Base-by-base conservation (phyloP, 2,888 invertebrate genomes). In the Hipparchia semele region DNA sequence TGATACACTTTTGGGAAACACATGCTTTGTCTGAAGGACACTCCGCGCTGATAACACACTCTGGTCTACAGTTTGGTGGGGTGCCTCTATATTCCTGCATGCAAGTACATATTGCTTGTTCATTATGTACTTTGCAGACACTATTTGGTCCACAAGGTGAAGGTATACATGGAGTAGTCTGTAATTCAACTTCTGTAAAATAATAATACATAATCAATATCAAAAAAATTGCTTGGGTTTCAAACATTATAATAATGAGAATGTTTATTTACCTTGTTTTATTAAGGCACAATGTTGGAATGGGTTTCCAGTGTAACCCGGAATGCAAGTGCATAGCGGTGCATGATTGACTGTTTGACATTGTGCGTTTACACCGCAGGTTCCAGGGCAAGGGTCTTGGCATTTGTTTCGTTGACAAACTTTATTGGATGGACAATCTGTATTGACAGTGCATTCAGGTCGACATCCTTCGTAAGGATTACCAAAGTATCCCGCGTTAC, bases 141-240 rank as follows among this genome's bases (percentile, higher is more conserved):
- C 97, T 97, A 83, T 97, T 97, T 6, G 97, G 96, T 56, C 98
- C 98, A 84, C 98, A 98, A 0, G 97, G 97, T 2, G 96, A 96
- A 68, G 97, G 97, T 76, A 94, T 88, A 83, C 98, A 98, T 2
- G 97, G 97, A 81, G 96, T 83, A 72, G 81, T 76, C 78, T 84
- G 86, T 73, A 77, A 76, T 77, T 87, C 87, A 71, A 83, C 78
- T 76, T 86, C 94, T 94, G 84, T 80, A 89, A 81, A 86, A 75
- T 65, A 77, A 70, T 66, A 72, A 76, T 64, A 68, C 6, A 76
- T 73, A 60, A 33, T 53, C 39, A 73, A 77, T 71, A 58, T 53
- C 39, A 69, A 75, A 59, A 66, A 71, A 60, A 60, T 60, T 39
- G 39, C 59, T 10, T 33, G 39, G 39, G 39, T 60, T 39, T 60